Evolutionary conservation across 1,140 invertebrate genomes (phyloP), one percentile per base, ranked within the genome.

Genomic region (Arctopsyche grandis): DNA sequence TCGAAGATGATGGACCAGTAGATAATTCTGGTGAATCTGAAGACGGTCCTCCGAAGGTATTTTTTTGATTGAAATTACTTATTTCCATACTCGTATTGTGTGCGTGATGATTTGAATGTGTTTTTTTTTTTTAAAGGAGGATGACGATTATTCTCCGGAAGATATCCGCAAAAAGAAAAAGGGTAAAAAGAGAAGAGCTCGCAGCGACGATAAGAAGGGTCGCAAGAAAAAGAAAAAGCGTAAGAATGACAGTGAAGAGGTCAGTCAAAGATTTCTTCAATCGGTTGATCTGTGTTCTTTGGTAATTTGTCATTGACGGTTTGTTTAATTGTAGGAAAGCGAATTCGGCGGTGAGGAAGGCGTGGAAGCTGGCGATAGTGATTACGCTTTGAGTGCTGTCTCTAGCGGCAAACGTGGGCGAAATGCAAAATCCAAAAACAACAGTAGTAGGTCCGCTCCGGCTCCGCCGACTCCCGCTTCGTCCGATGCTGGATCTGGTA

Each of bases 171-270:
- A 95, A 85, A 95, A 95, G 86, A 96, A 96, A 84, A 97, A 97
- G 84, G 95, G 94, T 5, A 97, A 97, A 86, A 97, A 97, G 85
- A 91, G 96, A 83, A 97, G 96, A 90, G 94, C 93, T 21, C 90
- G 93, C 83, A 93, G 95, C 81, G 95, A 96, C 84, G 94, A 95
- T 77, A 95, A 96, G 84, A 96, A 96, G 84, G 94, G 94, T 38
- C 96, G 96, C 86, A 96, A 96, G 86, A 94, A 95, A 85, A 97
- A 97, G 90, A 97, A 97, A 89, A 96, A 96, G 90, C 94, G 95
- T 89, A 95, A 95, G 89, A 94, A 94, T 88, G 96, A 97, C 83
- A 96, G 94, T 88, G 95, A 93, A 83, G 95, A 96, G 86, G 93
- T 94, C 89, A 90, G 88, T 86, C 5, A 9, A 22, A n/a, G 69